phyloP scores from a whole-genome alignment of 2,888 invertebrate genomes.

The Chymomyza caudatula region DNA sequence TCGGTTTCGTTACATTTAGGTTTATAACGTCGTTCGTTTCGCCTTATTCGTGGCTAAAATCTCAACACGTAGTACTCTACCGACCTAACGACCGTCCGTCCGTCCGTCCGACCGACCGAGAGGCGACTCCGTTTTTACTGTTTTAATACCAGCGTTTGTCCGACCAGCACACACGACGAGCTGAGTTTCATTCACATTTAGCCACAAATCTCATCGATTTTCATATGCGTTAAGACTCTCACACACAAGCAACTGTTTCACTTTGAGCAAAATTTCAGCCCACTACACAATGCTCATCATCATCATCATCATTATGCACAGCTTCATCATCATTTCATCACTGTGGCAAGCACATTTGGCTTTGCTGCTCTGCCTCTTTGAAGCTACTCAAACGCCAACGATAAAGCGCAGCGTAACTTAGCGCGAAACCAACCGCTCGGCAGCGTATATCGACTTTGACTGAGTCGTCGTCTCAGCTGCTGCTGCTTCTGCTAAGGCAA shows the following conservation, averaged over 20 bases:
- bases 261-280: slow-evolving; percentile 1
- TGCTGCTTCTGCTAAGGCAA: neutral
- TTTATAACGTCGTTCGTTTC: slow-evolving; percentile 24
- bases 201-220: slow-evolving; percentile 12
- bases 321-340: slow-evolving; percentile 15
- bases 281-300: neutral
- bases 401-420: slow-evolving; percentile 36
- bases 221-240: neutral
- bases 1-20: slow-evolving; percentile 32
- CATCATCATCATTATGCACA: slow-evolving; percentile 23
- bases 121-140: neutral
- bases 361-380: neutral
- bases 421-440: slow-evolving; percentile 73
- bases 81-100: slow-evolving; percentile 2
- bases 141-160: slow-evolving; percentile 11
- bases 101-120: slow-evolving; percentile 23
- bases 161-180: neutral
- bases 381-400: slow-evolving; percentile 43
- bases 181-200: slow-evolving; percentile 3
- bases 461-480: slow-evolving; percentile 46
- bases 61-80: neutral
- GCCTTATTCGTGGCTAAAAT: slow-evolving; percentile 19
- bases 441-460: slow-evolving; percentile 76
- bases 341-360: neutral
- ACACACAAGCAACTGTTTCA: neutral